Evolutionary conservation across 2,113 vertebrate species (phyloP).

Genomic region (Coracopsis vasa): DNA sequence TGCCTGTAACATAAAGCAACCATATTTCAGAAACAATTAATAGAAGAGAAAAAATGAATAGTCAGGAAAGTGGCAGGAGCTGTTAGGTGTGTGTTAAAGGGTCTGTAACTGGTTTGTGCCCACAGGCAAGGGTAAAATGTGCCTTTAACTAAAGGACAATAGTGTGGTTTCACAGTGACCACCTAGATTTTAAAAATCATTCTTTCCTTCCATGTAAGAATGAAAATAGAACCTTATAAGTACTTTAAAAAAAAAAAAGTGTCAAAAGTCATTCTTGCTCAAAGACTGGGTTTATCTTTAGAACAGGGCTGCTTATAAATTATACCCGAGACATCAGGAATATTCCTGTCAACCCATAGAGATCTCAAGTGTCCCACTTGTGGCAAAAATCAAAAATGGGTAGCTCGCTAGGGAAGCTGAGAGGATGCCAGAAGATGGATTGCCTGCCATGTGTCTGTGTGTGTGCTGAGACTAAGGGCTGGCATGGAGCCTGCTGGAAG

Average conservation of each 20-base stretch:
- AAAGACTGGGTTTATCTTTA: neutral
- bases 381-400: neutral
- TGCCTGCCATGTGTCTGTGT: neutral
- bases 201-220: neutral
- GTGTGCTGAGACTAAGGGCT: neutral
- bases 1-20: neutral
- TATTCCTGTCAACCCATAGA: rapidly evolving
- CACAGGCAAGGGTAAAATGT: neutral
- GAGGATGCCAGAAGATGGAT: neutral
- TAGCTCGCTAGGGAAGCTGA: rapidly evolving
- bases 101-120: neutral
- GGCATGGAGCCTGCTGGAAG: neutral
- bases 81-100: neutral
- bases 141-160: neutral
- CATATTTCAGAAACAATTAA: neutral
- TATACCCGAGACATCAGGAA: too few species aligned
- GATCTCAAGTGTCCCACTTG: too few species aligned
- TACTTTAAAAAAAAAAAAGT: neutral
- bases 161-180: neutral
- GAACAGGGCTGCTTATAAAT: neutral
- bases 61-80: neutral
- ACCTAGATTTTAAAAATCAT: neutral
- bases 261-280: neutral
- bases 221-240: neutral
- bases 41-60: rapidly evolving